Conservation (phyloP, 1,140 invertebrate genomes). For the Trypoxylus dichotomus region DNA sequence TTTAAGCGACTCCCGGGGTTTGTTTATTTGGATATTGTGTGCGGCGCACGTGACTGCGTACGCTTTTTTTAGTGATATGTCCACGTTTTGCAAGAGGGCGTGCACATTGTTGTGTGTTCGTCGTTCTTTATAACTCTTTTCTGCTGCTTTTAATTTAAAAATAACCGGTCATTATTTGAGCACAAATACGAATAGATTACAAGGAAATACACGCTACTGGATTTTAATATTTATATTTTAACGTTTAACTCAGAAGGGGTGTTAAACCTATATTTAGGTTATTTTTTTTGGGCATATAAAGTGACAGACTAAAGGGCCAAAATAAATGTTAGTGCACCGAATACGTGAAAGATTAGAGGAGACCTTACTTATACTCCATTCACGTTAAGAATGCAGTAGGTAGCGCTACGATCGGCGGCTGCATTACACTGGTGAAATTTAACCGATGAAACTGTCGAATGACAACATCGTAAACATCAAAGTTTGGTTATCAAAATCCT, state of each 20-base stretch:
- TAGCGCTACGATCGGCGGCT: no score
- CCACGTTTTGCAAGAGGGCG: background rate
- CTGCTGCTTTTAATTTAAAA: background rate
- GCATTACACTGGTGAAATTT: no score
- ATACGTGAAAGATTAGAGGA: background rate
- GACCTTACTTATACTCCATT: no score
- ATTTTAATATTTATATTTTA: background rate
- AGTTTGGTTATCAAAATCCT: no score
- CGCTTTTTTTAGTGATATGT: background rate
- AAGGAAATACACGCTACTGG: background rate
- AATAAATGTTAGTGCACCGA: no score
- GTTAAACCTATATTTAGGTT: conserved; percentile 1
- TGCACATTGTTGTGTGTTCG: background rate
- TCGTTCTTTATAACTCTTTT: background rate
- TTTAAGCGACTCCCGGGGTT: conserved; percentile 15
- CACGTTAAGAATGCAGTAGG: background rate
- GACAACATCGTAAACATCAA: no score
- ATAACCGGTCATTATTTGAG: background rate
- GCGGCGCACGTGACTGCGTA: conserved; percentile 9
- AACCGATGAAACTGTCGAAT: no score
- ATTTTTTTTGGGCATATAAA: background rate
- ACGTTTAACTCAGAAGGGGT: background rate
- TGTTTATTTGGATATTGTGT: conserved; percentile 21
- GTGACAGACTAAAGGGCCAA: no score
- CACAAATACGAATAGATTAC: background rate